These are phyloP conservation scores for Menidia beryllina DNA, from an alignment of 2,113 vertebrate genomes.

Conservation along the genomic window DNA sequence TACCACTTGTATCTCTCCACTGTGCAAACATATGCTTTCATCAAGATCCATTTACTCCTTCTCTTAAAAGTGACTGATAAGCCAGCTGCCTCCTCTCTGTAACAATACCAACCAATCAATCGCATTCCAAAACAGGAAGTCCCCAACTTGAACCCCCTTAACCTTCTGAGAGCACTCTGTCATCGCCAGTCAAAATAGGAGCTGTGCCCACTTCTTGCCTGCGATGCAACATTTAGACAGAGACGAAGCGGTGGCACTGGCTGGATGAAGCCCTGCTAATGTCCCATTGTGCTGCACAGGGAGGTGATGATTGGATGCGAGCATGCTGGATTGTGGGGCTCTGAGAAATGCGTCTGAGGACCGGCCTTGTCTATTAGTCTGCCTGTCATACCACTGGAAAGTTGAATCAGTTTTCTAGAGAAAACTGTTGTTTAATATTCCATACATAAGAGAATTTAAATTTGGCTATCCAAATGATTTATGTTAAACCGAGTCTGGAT, in stretches of 20 bases:
- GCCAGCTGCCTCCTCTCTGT: constrained; percentile 4
- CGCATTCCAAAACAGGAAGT: constrained; percentile 67
- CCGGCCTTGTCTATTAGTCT: constrained; percentile 39
- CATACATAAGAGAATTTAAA: constrained; percentile 14
- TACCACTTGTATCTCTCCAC: background rate
- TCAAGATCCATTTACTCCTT: constrained; percentile 40
- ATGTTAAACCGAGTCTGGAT: background rate
- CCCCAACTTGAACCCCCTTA: constrained; percentile 23
- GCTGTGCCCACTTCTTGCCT: constrained; percentile 53
- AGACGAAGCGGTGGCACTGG: constrained; percentile 16
- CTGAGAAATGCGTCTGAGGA: constrained; percentile 26
- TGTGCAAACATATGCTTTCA: constrained; percentile 37
- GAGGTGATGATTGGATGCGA: constrained; percentile 53
- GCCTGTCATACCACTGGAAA: constrained; percentile 17
- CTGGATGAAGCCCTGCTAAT: constrained; percentile 57
- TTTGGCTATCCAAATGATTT: background rate
- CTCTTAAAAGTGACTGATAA: constrained; percentile 41
- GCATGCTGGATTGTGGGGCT: background rate
- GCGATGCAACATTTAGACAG: constrained; percentile 26
- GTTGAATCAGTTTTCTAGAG: no score
- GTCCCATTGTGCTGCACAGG: constrained; percentile 51
- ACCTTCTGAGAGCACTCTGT: constrained; percentile 38
- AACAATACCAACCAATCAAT: constrained; percentile 65
- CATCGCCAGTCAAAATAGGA: constrained; percentile 49
- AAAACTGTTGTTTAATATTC: background rate